Conservation (phyloP, 2,113 vertebrate species). For the Peromyscus maniculatus region DNA sequence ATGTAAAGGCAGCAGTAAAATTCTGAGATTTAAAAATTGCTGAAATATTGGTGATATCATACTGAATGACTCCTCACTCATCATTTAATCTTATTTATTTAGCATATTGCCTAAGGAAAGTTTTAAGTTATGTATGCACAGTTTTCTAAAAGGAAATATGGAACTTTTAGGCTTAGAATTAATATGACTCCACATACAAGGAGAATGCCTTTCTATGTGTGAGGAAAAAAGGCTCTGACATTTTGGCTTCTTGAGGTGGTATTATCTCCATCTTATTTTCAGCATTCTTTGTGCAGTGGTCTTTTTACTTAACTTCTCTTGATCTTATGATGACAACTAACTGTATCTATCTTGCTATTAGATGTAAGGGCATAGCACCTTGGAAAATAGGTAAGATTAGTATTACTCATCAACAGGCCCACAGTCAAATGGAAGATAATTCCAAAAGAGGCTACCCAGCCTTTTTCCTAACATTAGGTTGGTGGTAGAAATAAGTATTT, state of each 20-base stretch:
- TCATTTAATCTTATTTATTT: conserved; percentile 6
- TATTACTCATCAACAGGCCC: neutral
- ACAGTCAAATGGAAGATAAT: neutral
- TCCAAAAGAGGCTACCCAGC: neutral
- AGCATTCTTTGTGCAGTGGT: neutral
- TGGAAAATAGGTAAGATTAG: neutral
- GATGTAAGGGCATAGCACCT: neutral
- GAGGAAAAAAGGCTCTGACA: neutral
- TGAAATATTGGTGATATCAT: conserved; percentile 69
- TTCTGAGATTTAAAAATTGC: conserved; percentile 31
- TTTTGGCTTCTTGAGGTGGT: neutral
- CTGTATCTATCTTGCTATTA: neutral
- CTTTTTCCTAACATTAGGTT: neutral
- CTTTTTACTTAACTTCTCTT: neutral
- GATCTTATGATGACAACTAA: neutral
- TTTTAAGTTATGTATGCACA: neutral
- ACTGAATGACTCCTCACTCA: conserved; percentile 50
- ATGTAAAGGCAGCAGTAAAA: conserved; percentile 58
- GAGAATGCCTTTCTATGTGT: neutral
- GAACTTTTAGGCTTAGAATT: neutral
- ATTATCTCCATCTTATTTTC: neutral
- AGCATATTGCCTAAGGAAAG: neutral
- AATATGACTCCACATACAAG: neutral
- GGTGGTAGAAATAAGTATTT: neutral
- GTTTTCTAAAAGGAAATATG: conserved; percentile 16